Conservation (phyloP, 2,888 invertebrate species). For the Deroplatys truncata region DNA sequence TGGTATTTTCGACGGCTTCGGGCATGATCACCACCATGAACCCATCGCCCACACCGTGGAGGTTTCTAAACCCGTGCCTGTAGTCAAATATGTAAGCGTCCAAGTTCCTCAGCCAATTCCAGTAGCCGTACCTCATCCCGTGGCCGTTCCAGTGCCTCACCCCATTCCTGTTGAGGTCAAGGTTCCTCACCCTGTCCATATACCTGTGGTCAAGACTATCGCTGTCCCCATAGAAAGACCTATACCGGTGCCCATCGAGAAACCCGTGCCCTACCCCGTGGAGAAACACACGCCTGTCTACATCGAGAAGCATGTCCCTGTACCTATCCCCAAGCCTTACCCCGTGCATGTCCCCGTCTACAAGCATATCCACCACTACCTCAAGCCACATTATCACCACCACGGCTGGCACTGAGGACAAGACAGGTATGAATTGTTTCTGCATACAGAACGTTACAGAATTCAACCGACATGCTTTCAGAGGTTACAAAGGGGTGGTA, state of each 20-base stretch:
- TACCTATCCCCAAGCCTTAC: conserved; percentile 30
- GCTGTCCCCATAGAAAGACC: conserved; percentile 32
- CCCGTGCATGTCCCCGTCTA: conserved; percentile 27
- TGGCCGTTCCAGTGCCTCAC: conserved; percentile 28
- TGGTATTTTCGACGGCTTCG: neutral
- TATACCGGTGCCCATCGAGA: conserved; percentile 30
- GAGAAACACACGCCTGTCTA: conserved; percentile 31
- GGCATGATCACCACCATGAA: conserved; percentile 1
- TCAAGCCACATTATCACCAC: neutral
- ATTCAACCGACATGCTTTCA: no score
- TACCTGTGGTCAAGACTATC: conserved; percentile 32
- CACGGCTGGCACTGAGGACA: conserved; percentile 3
- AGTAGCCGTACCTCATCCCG: conserved; percentile 24
- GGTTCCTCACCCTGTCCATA: conserved; percentile 28
- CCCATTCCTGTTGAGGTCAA: conserved; percentile 26
- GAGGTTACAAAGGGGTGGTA: no score
- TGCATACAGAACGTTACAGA: no score
- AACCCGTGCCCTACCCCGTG: conserved; percentile 28
- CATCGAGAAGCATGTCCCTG: conserved; percentile 28
- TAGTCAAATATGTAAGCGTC: conserved; percentile 33
- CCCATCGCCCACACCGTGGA: neutral
- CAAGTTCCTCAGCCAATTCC: conserved; percentile 21
- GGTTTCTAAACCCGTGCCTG: conserved; percentile 19
- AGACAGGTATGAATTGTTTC: neutral
- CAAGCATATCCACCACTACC: conserved; percentile 30